These are phyloP conservation scores for Andricus quercusramuli DNA, from an alignment of 2,888 invertebrate species.

Conservation along the genomic window DNA sequence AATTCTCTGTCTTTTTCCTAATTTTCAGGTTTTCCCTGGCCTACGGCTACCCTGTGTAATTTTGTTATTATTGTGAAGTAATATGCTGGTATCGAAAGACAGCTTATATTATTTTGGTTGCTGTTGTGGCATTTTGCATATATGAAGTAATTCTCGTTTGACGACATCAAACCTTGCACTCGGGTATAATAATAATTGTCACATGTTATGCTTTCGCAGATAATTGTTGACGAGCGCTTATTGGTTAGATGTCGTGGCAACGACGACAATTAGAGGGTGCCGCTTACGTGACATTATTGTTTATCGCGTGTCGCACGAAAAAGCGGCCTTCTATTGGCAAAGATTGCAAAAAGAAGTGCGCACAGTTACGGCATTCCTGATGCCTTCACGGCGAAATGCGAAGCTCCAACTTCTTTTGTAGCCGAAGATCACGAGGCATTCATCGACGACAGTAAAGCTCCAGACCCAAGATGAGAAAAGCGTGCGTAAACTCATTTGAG, in stretches of 20 bases:
- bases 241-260: constrained; percentile 16
- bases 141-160: not conserved
- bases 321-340: constrained; percentile 41
- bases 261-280: constrained; percentile 48
- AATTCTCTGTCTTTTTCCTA: too few species aligned
- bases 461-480: constrained; percentile 46
- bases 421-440: constrained; percentile 2
- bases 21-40: too few species aligned
- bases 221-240: constrained; percentile 43
- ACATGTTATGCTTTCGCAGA: constrained; percentile 5
- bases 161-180: not conserved
- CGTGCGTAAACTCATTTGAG: constrained; percentile 54
- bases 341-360: constrained; percentile 18
- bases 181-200: constrained; percentile 6
- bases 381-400: not conserved
- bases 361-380: not conserved
- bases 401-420: constrained; percentile 9
- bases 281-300: constrained; percentile 57
- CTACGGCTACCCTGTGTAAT: too few species aligned
- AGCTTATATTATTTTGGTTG: too few species aligned
- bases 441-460: constrained; percentile 43
- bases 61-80: too few species aligned
- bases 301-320: constrained; percentile 62
- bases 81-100: too few species aligned
- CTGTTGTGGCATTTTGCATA: too few species aligned